These are phyloP conservation scores for Gnathonemus longibarbis DNA, from an alignment of 2,113 vertebrate genomes.

Conservation along the genomic window DNA sequence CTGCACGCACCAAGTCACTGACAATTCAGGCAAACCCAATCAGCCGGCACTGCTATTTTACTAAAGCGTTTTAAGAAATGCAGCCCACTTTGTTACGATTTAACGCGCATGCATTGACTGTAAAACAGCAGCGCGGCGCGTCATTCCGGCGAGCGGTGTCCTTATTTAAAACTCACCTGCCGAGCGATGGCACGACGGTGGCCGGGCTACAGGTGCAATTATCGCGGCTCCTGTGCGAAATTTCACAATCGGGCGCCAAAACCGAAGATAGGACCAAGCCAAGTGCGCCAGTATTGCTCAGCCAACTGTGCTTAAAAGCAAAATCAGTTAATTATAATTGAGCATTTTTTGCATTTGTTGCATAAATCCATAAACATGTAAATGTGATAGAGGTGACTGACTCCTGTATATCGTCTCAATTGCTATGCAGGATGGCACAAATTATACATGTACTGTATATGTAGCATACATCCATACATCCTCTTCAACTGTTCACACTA, in stretches of 20 bases:
- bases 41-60: neutral
- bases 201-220: neutral
- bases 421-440: neutral
- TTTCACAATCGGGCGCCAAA: neutral
- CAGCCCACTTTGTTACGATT: neutral
- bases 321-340: neutral
- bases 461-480: neutral
- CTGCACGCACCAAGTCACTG: neutral
- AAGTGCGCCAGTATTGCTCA: neutral
- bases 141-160: neutral
- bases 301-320: neutral
- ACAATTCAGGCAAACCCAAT: neutral
- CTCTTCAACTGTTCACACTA: neutral
- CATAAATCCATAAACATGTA: neutral
- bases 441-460: neutral
- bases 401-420: neutral
- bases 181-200: neutral
- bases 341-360: neutral
- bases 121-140: neutral
- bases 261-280: neutral
- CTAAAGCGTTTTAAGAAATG: neutral
- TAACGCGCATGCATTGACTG: neutral
- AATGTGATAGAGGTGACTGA: neutral
- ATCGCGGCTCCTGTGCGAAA: neutral
- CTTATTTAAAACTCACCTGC: neutral